phyloP scores from a whole-genome alignment of 2,797 vertebrate species.

The Gymnothorax reevesii region DNA sequence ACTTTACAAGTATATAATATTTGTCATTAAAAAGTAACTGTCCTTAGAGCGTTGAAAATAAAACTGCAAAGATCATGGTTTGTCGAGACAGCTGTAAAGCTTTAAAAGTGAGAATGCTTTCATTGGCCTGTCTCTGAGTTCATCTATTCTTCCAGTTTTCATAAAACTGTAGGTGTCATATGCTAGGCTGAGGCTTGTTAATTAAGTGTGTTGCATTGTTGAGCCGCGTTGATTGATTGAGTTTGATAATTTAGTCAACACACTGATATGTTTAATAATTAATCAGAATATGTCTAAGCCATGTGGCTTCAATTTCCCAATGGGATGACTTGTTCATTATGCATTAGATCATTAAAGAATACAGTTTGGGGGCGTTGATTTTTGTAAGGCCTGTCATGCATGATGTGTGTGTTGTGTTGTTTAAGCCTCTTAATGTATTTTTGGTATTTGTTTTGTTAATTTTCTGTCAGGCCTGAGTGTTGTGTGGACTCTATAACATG shows the following conservation, averaged over 20 bases:
- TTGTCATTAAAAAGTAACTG: too few species aligned
- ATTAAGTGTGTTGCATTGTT: too few species aligned
- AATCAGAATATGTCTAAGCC: too few species aligned
- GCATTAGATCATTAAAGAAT: too few species aligned
- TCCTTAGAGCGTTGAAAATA: neutral
- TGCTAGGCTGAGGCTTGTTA: too few species aligned
- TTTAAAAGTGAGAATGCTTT: neutral
- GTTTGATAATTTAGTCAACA: too few species aligned
- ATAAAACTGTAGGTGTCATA: neutral
- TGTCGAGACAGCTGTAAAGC: neutral
- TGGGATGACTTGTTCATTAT: too few species aligned
- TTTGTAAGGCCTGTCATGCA: neutral
- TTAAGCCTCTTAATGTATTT: neutral
- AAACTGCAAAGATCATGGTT: neutral
- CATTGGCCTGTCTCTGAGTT: neutral
- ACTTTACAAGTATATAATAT: too few species aligned
- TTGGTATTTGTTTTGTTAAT: neutral
- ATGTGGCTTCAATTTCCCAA: too few species aligned
- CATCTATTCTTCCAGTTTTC: neutral
- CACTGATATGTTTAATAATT: too few species aligned
- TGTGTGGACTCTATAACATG: neutral
- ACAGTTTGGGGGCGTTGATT: neutral
- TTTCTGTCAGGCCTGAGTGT: neutral
- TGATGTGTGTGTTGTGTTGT: neutral
- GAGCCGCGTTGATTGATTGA: too few species aligned